Evolutionary conservation across 1,140 invertebrate genomes (phyloP).

Genomic region (Anagrus nilaparvatae): DNA sequence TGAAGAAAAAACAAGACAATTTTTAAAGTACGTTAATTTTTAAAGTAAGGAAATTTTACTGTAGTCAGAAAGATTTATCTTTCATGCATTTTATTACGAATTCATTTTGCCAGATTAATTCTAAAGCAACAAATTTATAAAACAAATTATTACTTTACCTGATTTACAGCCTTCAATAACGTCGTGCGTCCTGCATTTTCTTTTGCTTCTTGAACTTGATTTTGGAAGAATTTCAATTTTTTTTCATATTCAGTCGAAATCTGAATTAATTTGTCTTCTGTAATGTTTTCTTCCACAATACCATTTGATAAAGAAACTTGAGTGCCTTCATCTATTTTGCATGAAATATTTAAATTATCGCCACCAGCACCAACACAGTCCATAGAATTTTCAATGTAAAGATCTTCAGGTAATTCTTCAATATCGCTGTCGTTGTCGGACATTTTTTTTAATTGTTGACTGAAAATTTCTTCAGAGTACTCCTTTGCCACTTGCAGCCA

Average conservation of each 20-base stretch:
- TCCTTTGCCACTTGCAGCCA: constrained; percentile 66
- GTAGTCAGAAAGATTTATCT: no score
- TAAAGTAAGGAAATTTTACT: no score
- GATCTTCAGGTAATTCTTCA: constrained; percentile 35
- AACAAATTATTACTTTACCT: no score
- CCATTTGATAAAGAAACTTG: no score
- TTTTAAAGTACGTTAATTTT: no score
- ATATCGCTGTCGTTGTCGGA: constrained; percentile 39
- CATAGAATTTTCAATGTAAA: constrained; percentile 28
- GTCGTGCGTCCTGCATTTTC: constrained; percentile 25
- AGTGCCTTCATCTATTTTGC: no score
- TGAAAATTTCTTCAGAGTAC: constrained; percentile 61
- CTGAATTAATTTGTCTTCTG: constrained; percentile 8
- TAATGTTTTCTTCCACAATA: not conserved
- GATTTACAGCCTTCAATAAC: constrained; percentile 20
- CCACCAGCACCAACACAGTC: constrained; percentile 18
- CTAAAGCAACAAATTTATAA: no score
- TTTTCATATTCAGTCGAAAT: constrained; percentile 32
- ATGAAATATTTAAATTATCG: no score
- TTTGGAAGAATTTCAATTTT: constrained; percentile 36
- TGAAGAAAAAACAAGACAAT: constrained; percentile 16
- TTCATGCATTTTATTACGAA: no score
- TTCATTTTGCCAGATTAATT: no score
- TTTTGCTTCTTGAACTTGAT: constrained; percentile 39
- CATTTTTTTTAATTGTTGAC: constrained; percentile 54